These are phyloP conservation scores for Nymphalis urticae DNA, from an alignment of 2,888 invertebrate species.

Conservation along the genomic window DNA sequence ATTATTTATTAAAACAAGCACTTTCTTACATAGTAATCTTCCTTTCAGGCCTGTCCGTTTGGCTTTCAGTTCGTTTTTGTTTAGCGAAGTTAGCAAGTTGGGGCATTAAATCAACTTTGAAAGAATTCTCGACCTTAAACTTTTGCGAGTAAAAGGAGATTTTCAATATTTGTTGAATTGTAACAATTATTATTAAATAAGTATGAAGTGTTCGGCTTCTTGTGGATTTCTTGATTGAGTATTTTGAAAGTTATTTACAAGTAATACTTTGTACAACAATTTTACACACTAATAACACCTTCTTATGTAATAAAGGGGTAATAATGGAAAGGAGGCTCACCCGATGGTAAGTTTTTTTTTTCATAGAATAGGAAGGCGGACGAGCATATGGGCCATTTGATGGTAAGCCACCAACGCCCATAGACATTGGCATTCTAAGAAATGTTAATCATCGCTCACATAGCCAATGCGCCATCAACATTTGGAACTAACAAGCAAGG, in stretches of 20 bases:
- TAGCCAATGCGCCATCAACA: too few relatives aligned
- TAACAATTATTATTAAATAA: slow-evolving; percentile 12
- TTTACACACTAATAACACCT: too few relatives aligned
- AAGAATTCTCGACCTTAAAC: slow-evolving; percentile 21
- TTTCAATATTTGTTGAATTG: slow-evolving; percentile 24
- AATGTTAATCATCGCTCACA: too few relatives aligned
- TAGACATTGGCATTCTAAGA: too few relatives aligned
- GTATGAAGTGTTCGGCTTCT: background rate
- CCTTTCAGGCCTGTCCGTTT: slow-evolving; percentile 29
- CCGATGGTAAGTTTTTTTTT: too few relatives aligned
- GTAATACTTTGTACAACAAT: background rate
- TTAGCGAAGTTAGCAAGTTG: slow-evolving; percentile 23
- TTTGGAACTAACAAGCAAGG: too few relatives aligned
- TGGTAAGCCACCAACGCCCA: too few relatives aligned
- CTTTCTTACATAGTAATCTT: slow-evolving; percentile 27
- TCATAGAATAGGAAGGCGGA: too few relatives aligned
- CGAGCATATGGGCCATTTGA: too few relatives aligned
- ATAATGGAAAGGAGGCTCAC: too few relatives aligned
- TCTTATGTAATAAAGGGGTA: too few relatives aligned
- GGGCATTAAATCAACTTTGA: slow-evolving; percentile 30
- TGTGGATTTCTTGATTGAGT: background rate
- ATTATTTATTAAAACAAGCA: slow-evolving; percentile 25
- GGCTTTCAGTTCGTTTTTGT: slow-evolving; percentile 31
- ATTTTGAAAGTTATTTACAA: background rate
- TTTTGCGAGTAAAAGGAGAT: slow-evolving; percentile 8